These are phyloP conservation scores for Heliconius himera DNA, from an alignment of 1,140 invertebrate genomes.

Conservation along the genomic window DNA sequence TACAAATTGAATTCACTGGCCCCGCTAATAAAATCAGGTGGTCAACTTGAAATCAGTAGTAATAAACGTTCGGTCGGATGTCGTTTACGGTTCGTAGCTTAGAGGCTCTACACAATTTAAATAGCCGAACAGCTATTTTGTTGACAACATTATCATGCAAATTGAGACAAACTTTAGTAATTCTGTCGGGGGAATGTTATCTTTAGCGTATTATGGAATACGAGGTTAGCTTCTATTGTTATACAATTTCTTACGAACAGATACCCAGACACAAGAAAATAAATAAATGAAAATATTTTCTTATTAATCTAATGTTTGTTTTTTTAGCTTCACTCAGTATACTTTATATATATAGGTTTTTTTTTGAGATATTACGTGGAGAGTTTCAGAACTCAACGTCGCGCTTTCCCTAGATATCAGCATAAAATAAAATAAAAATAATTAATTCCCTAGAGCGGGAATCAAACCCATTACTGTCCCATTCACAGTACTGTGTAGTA, in stretches of 20 bases:
- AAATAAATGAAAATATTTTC: no score
- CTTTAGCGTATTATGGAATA: not conserved
- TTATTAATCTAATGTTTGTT: no score
- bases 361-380: no score
- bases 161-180: conserved; percentile 7
- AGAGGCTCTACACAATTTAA: not conserved
- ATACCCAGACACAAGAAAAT: not conserved
- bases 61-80: not conserved
- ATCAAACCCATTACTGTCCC: no score
- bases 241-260: not conserved
- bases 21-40: not conserved
- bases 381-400: no score
- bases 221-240: not conserved
- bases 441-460: no score
- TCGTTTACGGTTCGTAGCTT: not conserved
- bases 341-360: no score
- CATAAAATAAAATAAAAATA: no score
- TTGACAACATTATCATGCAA: not conserved
- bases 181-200: not conserved
- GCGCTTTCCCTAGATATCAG: no score
- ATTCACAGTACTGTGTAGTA: no score
- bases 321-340: no score
- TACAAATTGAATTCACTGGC: not conserved
- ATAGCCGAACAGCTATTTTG: not conserved
- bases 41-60: not conserved